These are phyloP conservation scores for Aphidius ervi DNA, from an alignment of 1,140 invertebrate species.

Conservation along the genomic window DNA sequence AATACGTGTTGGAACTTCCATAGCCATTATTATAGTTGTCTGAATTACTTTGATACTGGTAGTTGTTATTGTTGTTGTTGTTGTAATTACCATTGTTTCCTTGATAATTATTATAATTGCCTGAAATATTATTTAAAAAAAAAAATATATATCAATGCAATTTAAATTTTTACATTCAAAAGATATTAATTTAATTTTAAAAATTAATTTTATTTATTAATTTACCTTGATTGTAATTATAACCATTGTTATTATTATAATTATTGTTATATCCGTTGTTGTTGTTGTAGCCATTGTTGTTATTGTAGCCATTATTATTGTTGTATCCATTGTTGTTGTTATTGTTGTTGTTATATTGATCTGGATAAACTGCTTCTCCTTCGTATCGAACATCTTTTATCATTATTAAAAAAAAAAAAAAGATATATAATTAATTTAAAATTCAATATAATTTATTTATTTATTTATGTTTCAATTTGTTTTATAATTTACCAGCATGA, in stretches of 20 bases:
- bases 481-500: slow-evolving; percentile 52
- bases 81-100: slow-evolving; percentile 36
- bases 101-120: slow-evolving; percentile 26
- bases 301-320: slow-evolving; percentile 18
- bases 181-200: slow-evolving; percentile 9
- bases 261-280: slow-evolving; percentile 33
- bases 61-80: slow-evolving; percentile 45
- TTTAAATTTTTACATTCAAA: slow-evolving; percentile 14
- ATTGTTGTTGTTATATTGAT: slow-evolving; percentile 41
- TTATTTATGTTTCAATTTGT: no score
- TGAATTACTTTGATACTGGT: slow-evolving; percentile 51
- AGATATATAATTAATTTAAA: no score
- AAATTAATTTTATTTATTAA: background rate
- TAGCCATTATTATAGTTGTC: slow-evolving; percentile 48
- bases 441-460: no score
- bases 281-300: slow-evolving; percentile 31
- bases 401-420: no score
- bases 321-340: slow-evolving; percentile 37
- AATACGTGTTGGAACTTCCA: slow-evolving; percentile 32
- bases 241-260: slow-evolving; percentile 18
- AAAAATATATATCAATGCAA: slow-evolving; percentile 3
- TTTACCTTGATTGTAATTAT: slow-evolving; percentile 15
- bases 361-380: slow-evolving; percentile 64
- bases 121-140: slow-evolving; percentile 14
- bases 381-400: slow-evolving; percentile 67